These are phyloP conservation scores for Volucella inanis DNA, from an alignment of 2,888 invertebrate species.

Conservation along the genomic window DNA sequence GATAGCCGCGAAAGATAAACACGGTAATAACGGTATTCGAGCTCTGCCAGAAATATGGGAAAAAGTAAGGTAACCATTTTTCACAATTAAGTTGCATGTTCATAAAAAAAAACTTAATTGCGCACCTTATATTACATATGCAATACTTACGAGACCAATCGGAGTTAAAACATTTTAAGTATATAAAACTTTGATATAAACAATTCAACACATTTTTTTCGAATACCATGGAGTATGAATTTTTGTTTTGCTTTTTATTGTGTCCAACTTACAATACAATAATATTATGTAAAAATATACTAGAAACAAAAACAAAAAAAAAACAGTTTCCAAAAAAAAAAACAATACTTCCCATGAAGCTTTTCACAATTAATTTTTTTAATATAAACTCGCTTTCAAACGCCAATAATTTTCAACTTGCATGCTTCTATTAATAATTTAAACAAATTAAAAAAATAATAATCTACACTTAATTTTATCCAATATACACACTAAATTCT, in stretches of 20 bases:
- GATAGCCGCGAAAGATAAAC: too few species aligned
- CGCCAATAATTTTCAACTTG: conserved; percentile 13
- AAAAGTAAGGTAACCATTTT: too few species aligned
- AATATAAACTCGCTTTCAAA: conserved; percentile 26
- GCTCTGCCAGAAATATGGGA: too few species aligned
- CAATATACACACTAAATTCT: conserved; percentile 50
- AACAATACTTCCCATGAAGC: conserved; percentile 38
- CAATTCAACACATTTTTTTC: conserved; percentile 26
- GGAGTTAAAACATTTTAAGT: too few species aligned
- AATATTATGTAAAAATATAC: conserved; percentile 63
- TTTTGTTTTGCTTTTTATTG: conserved; percentile 66
- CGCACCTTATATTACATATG: too few species aligned
- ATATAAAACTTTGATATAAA: background rate
- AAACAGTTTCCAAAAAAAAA: conserved; percentile 16
- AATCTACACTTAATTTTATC: conserved; percentile 34
- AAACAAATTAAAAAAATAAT: conserved; percentile 24
- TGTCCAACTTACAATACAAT: conserved; percentile 57
- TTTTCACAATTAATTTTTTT: conserved; percentile 43
- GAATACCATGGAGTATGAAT: conserved; percentile 65
- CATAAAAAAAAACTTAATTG: too few species aligned
- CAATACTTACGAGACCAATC: background rate
- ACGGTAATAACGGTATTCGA: too few species aligned
- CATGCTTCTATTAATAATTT: conserved; percentile 49
- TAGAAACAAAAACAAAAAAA: conserved; percentile 52
- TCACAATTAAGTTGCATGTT: too few species aligned